Evolutionary conservation across 2,888 invertebrate genomes (phyloP).

Genomic region (Diplazon laetatorius): DNA sequence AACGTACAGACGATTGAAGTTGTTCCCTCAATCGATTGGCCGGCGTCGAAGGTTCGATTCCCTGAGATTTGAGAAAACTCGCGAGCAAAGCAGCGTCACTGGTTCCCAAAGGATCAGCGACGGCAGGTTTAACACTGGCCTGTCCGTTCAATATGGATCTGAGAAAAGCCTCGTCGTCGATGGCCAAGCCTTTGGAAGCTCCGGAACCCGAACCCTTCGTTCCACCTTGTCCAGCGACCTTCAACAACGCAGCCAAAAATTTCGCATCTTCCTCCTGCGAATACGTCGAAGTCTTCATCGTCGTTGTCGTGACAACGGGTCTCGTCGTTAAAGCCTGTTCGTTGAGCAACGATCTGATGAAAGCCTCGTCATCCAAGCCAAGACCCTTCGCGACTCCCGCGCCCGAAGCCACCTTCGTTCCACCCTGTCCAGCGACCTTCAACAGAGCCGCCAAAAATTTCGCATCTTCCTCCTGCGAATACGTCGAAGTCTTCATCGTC

Average conservation of each 20-base stretch:
- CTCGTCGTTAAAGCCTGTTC: constrained; percentile 26
- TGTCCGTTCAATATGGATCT: constrained; percentile 74
- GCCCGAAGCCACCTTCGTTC: too few relatives aligned
- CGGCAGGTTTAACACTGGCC: constrained; percentile 70
- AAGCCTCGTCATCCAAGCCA: constrained; percentile 17
- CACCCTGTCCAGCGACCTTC: constrained; percentile 65
- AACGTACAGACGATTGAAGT: constrained; percentile 84
- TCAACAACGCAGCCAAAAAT: constrained; percentile 74
- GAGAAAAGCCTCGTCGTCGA: constrained; percentile 75
- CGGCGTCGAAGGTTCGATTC: constrained; percentile 89
- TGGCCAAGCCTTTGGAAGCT: constrained; percentile 31
- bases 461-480: constrained; percentile 73
- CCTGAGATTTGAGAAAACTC: constrained; percentile 88
- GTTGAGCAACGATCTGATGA: constrained; percentile 22
- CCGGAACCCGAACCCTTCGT: neutral
- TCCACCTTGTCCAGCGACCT: constrained; percentile 67
- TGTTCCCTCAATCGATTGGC: constrained; percentile 85
- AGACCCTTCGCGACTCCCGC: constrained; percentile 11
- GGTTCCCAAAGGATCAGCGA: constrained; percentile 83
- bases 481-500: constrained; percentile 69
- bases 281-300: constrained; percentile 69
- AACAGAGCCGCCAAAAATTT: constrained; percentile 77
- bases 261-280: constrained; percentile 74
- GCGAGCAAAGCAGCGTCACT: constrained; percentile 88
- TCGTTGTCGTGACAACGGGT: constrained; percentile 16